A percentile compares a stretch with the other conserved stretches of the same genome.
These are phyloP conservation scores for Luperina testacea DNA, from an alignment of 2,888 invertebrate genomes.

Conservation along the genomic window DNA sequence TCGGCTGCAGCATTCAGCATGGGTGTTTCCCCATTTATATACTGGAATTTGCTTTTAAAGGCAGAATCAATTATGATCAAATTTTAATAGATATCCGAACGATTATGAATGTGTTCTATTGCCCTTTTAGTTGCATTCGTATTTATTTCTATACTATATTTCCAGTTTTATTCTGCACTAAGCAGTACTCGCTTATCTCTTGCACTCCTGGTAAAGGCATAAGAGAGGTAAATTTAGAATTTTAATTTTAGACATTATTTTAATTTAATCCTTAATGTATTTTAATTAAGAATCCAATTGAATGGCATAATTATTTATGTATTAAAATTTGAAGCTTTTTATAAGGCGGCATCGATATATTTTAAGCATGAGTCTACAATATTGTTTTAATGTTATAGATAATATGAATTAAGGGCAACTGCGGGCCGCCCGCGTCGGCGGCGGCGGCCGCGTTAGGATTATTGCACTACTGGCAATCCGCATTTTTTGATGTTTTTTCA, in stretches of 20 bases:
- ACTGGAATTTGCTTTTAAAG: constrained; percentile 20
- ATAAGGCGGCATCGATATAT: constrained; percentile 82
- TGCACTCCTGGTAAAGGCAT: constrained; percentile 78
- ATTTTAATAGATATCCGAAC: constrained; percentile 22
- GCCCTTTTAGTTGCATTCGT: constrained; percentile 25
- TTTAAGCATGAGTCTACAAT: constrained; percentile 79
- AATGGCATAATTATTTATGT: constrained; percentile 81
- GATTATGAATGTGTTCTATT: constrained; percentile 34
- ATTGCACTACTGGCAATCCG: constrained; percentile 82
- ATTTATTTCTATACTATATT: constrained; percentile 14
- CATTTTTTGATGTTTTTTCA: constrained; percentile 89
- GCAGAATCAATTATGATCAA: constrained; percentile 49
- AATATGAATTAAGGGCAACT: constrained; percentile 86
- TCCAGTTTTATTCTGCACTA: constrained; percentile 28
- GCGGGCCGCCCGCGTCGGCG: constrained; percentile 62
- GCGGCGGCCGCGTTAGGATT: constrained; percentile 69
- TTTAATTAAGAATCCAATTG: constrained; percentile 86
- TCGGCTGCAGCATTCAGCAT: constrained; percentile 18
- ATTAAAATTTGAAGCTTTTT: constrained; percentile 83
- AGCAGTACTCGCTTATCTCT: constrained; percentile 67
- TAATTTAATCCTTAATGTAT: constrained; percentile 82
- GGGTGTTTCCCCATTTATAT: constrained; percentile 10
- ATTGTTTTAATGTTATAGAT: constrained; percentile 77
- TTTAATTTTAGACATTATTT: constrained; percentile 82
- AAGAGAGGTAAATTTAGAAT: constrained; percentile 82